These are phyloP conservation scores for Athene noctua DNA, from an alignment of 2,113 vertebrate genomes.

Conservation along the genomic window DNA sequence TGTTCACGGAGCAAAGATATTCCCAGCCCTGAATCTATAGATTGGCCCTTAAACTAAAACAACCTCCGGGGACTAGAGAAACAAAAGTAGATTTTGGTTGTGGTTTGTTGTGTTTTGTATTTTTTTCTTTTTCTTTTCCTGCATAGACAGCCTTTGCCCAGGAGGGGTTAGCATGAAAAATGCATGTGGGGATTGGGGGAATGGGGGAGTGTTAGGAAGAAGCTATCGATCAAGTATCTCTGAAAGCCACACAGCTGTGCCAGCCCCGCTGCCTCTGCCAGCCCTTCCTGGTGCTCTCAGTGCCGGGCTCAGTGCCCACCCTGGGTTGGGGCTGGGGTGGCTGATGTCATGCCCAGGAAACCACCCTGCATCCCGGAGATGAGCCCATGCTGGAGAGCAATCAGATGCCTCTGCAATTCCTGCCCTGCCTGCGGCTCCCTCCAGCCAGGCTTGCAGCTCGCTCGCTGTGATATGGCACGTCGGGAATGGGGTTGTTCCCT, in stretches of 20 bases:
- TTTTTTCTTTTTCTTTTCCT: conserved; percentile 30
- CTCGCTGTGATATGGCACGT: fast-evolving
- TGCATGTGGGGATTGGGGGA: conserved; percentile 65
- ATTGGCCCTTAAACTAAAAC: conserved; percentile 68
- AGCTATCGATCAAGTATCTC: conserved; percentile 78
- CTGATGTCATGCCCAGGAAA: background rate
- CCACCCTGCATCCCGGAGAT: fast-evolving
- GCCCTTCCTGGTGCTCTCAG: background rate
- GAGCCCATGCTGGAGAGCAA: fast-evolving
- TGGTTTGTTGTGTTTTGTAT: conserved; percentile 16
- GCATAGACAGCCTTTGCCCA: conserved; percentile 54
- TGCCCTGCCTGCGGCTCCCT: fast-evolving
- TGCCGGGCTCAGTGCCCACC: background rate
- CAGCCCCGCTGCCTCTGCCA: background rate
- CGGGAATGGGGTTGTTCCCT: fast-evolving
- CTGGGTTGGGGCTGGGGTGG: fast-evolving
- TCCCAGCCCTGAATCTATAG: conserved; percentile 65
- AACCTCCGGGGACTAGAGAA: conserved; percentile 36
- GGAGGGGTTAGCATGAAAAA: conserved; percentile 74
- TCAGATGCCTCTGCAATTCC: background rate
- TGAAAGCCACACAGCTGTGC: conserved; percentile 81
- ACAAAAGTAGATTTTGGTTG: conserved; percentile 55
- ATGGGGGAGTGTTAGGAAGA: conserved; percentile 46
- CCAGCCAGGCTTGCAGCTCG: fast-evolving
- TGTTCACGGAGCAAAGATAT: conserved; percentile 57